These are phyloP conservation scores for Bambusicola thoracicus DNA, from an alignment of 2,113 vertebrate genomes.

Conservation along the genomic window DNA sequence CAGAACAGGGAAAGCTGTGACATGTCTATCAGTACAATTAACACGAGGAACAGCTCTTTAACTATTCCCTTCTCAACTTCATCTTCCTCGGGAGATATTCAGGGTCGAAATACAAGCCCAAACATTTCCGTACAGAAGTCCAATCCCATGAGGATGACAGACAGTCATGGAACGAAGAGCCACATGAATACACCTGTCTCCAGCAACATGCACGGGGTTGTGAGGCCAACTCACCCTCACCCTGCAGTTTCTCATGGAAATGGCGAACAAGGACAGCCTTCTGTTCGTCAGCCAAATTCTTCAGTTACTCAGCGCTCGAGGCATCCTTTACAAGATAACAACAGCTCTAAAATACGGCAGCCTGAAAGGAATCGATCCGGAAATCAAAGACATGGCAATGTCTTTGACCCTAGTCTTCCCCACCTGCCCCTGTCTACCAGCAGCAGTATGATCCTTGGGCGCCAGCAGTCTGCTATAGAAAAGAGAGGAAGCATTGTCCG, in stretches of 20 bases:
- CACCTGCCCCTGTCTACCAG: conserved; percentile 87
- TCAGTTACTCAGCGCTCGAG: conserved; percentile 89
- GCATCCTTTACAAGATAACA: conserved; percentile 85
- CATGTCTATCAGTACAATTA: conserved; percentile 80
- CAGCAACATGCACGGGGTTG: conserved; percentile 90
- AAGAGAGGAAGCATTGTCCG: conserved; percentile 92
- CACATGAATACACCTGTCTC: conserved; percentile 90
- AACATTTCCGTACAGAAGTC: conserved; percentile 90
- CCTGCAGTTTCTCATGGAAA: conserved; percentile 87
- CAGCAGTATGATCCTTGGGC: conserved; percentile 88
- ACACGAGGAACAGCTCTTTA: conserved; percentile 79
- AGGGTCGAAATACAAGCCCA: conserved; percentile 91
- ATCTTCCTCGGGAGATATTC: conserved; percentile 88
- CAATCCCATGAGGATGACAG: conserved; percentile 86
- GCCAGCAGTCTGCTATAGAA: conserved; percentile 87
- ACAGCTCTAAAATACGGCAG: conserved; percentile 87
- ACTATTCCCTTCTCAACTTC: conserved; percentile 83
- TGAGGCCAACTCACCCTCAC: conserved; percentile 86
- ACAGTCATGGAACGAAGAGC: conserved; percentile 88
- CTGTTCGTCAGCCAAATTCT: conserved; percentile 83
- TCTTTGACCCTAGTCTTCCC: conserved; percentile 90
- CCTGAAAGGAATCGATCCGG: conserved; percentile 88
- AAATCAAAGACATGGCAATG: conserved; percentile 87
- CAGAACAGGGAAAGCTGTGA: conserved; percentile 84
- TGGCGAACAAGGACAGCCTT: conserved; percentile 85